These are phyloP conservation scores for Stegodyphus mimosarum DNA, from an alignment of 1,140 invertebrate species.

Conservation along the genomic window DNA sequence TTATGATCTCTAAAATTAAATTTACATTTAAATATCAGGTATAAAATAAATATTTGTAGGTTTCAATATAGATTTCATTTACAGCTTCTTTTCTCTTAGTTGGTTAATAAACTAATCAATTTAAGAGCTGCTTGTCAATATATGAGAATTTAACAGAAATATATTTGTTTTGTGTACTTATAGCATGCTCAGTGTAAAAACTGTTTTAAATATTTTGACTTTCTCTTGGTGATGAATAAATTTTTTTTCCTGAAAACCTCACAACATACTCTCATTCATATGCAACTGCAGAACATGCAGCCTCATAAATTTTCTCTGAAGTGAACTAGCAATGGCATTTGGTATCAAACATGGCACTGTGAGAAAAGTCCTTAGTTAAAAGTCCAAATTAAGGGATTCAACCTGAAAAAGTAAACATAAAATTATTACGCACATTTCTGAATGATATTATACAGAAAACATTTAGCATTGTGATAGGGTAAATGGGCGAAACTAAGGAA, in stretches of 20 bases:
- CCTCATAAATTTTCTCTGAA: neutral
- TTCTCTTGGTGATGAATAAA: neutral
- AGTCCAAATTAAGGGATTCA: conserved; percentile 40
- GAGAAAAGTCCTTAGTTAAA: conserved; percentile 54
- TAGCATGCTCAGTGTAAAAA: neutral
- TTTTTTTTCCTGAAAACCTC: neutral
- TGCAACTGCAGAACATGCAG: neutral
- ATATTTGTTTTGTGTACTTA: no score
- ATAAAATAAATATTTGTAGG: conserved; percentile 36
- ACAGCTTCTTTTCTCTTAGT: neutral
- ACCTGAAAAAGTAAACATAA: neutral
- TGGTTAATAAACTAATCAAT: no score
- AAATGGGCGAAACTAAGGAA: no score
- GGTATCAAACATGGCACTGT: conserved; percentile 61
- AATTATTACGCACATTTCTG: no score
- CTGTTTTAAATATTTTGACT: neutral
- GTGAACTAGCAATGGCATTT: conserved; percentile 47
- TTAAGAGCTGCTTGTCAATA: no score
- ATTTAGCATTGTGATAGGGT: no score
- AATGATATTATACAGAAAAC: no score
- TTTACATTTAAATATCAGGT: neutral
- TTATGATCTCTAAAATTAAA: conserved; percentile 5
- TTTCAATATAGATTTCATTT: conserved; percentile 24
- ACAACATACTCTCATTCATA: neutral
- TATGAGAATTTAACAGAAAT: no score